Evolutionary conservation across 2,888 invertebrate genomes (phyloP).

Genomic region (Cynaeus angustus): DNA sequence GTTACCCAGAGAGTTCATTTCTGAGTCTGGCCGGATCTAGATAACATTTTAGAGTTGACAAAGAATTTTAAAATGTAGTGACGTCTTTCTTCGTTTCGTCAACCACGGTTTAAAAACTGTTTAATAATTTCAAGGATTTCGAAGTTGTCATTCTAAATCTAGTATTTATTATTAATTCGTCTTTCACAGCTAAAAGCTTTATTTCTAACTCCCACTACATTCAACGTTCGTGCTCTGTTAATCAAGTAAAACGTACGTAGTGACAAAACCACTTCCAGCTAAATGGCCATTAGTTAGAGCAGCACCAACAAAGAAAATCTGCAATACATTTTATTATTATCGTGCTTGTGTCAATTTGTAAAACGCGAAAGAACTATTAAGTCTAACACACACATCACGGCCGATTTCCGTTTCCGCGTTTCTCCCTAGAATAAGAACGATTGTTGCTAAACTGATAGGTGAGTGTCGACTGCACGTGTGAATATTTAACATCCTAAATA

Average conservation of each 20-base stretch:
- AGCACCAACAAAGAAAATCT: conserved; percentile 40
- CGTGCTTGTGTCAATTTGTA: conserved; percentile 49
- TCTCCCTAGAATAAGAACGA: conserved; percentile 47
- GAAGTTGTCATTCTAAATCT: conserved; percentile 18
- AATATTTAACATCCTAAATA: conserved; percentile 72
- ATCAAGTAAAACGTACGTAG: conserved; percentile 53
- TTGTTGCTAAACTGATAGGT: conserved; percentile 44
- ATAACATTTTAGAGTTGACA: conserved; percentile 50
- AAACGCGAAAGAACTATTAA: conserved; percentile 53
- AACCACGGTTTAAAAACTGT: conserved; percentile 60
- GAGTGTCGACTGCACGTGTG: conserved; percentile 64
- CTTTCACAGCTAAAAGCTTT: not conserved
- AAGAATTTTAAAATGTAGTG: conserved; percentile 60
- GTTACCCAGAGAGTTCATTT: conserved; percentile 4
- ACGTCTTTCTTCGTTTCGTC: conserved; percentile 55
- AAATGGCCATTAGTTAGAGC: conserved; percentile 40
- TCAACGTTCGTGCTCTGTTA: conserved; percentile 55
- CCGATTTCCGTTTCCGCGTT: conserved; percentile 59
- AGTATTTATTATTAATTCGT: conserved; percentile 36
- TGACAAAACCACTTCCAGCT: conserved; percentile 56
- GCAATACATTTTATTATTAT: conserved; percentile 40
- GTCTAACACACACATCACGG: conserved; percentile 26
- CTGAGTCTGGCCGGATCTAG: conserved; percentile 15
- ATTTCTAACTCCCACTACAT: no score
- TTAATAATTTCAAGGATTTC: conserved; percentile 60